Percentiles rank a stretch among this genome's conserved stretches.
Evolutionary conservation across 2,797 vertebrate genomes (phyloP).

Genomic region (Microtus agrestis): DNA sequence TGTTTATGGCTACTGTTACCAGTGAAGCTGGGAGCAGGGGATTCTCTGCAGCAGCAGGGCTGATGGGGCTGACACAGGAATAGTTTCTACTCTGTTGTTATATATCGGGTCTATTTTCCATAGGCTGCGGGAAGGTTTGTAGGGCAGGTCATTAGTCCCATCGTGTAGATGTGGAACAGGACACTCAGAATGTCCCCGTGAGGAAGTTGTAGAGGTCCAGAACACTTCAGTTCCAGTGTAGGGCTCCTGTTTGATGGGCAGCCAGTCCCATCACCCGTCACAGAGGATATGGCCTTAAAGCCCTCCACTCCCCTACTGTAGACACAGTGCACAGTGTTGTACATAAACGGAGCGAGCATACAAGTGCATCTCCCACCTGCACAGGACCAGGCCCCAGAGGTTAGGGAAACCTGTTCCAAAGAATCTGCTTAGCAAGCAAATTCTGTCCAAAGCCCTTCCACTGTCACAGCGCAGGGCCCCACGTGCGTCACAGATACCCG

Average conservation of each 20-base stretch:
- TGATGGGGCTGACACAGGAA: background rate
- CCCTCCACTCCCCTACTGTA: background rate
- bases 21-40: background rate
- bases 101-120: background rate
- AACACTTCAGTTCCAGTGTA: background rate
- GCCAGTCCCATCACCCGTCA: background rate
- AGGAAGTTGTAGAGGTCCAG: background rate
- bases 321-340: background rate
- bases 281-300: background rate
- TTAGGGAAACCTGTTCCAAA: conserved; percentile 79
- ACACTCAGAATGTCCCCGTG: background rate
- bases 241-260: background rate
- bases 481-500: conserved; percentile 61
- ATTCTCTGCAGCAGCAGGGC: background rate
- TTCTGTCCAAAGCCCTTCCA: conserved; percentile 61
- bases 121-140: background rate
- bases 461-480: conserved; percentile 36
- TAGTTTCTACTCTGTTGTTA: background rate
- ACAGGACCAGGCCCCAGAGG: conserved; percentile 66
- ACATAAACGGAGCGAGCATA: background rate
- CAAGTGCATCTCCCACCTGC: background rate
- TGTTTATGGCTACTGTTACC: background rate
- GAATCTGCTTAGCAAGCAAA: conserved; percentile 75
- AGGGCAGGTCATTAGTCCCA: background rate
- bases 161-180: conserved; percentile 27